These are phyloP conservation scores for Esperia sulphurella DNA, from an alignment of 2,888 invertebrate species.

Conservation along the genomic window DNA sequence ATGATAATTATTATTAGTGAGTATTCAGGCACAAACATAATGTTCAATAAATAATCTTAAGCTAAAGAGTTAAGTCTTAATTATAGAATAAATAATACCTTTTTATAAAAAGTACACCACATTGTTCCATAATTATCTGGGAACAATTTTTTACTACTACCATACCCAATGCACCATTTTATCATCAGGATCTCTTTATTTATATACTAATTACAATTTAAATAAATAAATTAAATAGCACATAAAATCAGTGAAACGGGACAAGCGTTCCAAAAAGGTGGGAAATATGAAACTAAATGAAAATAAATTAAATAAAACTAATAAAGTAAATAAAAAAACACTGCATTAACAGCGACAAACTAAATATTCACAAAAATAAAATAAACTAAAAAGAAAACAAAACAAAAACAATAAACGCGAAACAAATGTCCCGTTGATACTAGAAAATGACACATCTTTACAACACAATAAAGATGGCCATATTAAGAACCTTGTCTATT, in stretches of 20 bases:
- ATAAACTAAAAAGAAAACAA: slow-evolving; percentile 4
- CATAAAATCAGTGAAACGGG: slow-evolving; percentile 7
- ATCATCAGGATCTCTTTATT: not conserved
- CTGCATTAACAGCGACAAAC: not conserved
- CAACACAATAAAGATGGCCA: slow-evolving; percentile 1
- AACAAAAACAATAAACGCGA: slow-evolving; percentile 5
- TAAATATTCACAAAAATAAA: slow-evolving; percentile 1
- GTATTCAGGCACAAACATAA: slow-evolving; percentile 43
- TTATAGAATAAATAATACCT: slow-evolving; percentile 40
- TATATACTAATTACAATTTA: slow-evolving; percentile 4
- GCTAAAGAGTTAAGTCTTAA: slow-evolving; percentile 20
- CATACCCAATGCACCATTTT: not conserved
- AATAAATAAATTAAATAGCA: slow-evolving; percentile 11
- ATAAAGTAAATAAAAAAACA: slow-evolving; percentile 2
- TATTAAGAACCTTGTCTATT: slow-evolving; percentile 5
- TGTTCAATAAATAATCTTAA: slow-evolving; percentile 20
- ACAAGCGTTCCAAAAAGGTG: slow-evolving; percentile 13
- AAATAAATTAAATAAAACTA: slow-evolving; percentile 3
- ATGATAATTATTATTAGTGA: slow-evolving; percentile 22
- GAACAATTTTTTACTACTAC: slow-evolving; percentile 26
- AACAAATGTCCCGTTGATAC: slow-evolving; percentile 9
- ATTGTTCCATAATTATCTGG: slow-evolving; percentile 21
- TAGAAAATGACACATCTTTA: slow-evolving; percentile 5
- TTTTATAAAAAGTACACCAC: slow-evolving; percentile 54
- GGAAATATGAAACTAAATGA: slow-evolving; percentile 8